Percentiles rank a stretch among this genome's conserved stretches.
These are phyloP conservation scores for Lethenteron reissneri DNA, from an alignment of 2,113 vertebrate species.

Conservation along the genomic window DNA sequence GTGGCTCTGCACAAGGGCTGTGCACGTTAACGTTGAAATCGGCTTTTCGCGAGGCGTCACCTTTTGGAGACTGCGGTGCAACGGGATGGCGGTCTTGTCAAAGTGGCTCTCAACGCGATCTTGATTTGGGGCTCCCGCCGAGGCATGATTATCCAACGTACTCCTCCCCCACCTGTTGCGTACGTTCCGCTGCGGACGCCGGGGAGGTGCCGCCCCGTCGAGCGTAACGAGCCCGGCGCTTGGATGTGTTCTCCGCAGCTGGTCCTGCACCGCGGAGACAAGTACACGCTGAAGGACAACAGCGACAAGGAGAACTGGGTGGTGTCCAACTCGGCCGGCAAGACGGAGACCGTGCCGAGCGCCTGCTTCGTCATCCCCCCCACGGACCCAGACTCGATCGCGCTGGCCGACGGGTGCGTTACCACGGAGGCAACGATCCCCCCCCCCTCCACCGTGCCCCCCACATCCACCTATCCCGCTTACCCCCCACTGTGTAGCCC, in stretches of 20 bases:
- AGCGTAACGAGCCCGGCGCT: background rate
- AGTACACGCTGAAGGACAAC: constrained; percentile 44
- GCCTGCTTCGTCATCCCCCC: constrained; percentile 61
- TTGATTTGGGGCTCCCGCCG: background rate
- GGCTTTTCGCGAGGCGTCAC: too few species aligned
- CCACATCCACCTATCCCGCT: background rate
- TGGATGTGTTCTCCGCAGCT: constrained; percentile 19
- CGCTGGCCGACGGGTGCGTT: constrained; percentile 42
- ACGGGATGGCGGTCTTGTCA: too few species aligned
- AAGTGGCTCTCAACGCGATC: too few species aligned
- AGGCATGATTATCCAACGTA: background rate
- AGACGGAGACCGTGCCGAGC: constrained; percentile 37
- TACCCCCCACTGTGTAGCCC: background rate
- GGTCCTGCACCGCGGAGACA: constrained; percentile 41
- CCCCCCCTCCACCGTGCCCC: background rate
- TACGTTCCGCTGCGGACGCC: background rate
- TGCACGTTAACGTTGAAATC: too few species aligned
- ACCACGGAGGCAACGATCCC: background rate
- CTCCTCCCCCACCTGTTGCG: background rate
- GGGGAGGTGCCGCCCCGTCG: background rate
- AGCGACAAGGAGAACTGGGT: constrained; percentile 43
- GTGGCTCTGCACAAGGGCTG: too few species aligned
- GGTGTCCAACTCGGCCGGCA: constrained; percentile 24
- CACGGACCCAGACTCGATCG: constrained; percentile 41
- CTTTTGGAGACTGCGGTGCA: too few species aligned